These are phyloP conservation scores for Sitta europaea DNA, from an alignment of 2,113 vertebrate genomes.

Conservation along the genomic window DNA sequence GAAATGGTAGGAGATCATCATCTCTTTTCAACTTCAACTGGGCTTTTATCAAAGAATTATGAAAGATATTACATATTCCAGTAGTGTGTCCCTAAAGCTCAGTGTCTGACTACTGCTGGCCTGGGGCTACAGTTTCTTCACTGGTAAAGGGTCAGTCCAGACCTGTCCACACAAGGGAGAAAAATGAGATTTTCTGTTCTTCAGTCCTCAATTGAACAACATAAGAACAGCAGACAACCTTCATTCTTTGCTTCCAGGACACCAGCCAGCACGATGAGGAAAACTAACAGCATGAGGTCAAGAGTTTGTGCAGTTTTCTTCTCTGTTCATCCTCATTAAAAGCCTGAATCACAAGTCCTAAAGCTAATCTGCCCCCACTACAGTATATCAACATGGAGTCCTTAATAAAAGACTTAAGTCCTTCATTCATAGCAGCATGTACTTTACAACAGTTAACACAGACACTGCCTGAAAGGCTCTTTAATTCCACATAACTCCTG, in stretches of 20 bases:
- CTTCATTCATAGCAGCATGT: not conserved
- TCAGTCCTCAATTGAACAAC: not conserved
- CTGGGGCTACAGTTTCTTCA: not conserved
- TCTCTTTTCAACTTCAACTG: not conserved
- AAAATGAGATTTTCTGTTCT: not conserved
- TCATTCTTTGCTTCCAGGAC: not conserved
- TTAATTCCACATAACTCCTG: not conserved
- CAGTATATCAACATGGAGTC: not conserved
- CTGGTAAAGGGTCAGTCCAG: not conserved
- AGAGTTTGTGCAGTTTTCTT: not conserved
- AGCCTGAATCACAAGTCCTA: not conserved
- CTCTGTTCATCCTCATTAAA: not conserved
- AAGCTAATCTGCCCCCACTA: not conserved
- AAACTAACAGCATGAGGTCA: slow-evolving; percentile 1
- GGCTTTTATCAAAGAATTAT: not conserved
- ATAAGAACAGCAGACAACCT: not conserved
- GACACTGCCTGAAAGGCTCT: not conserved
- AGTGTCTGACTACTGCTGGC: not conserved
- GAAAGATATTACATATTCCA: not conserved
- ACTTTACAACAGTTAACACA: not conserved
- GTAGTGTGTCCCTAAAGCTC: not conserved
- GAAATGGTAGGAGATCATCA: not conserved
- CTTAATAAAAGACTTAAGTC: not conserved
- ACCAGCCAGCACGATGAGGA: not conserved
- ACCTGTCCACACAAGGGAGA: not conserved